Evolutionary conservation across 2,888 invertebrate species (phyloP).

Genomic region (Sinohyriopsis cumingii): DNA sequence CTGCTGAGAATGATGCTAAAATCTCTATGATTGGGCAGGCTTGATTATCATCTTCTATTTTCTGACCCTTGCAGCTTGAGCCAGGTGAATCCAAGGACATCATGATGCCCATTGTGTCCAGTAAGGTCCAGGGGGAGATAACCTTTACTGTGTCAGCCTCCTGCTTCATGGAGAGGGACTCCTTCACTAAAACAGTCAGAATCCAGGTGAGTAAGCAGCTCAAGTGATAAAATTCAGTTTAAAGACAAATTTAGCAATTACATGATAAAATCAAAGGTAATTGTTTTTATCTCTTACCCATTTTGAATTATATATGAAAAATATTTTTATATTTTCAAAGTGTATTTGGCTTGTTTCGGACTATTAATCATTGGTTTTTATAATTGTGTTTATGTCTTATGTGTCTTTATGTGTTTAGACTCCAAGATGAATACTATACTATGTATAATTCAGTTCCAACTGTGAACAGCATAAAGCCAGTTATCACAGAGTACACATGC

Average conservation of each 20-base stretch:
- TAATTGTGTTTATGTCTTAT: too few species aligned
- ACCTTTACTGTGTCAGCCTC: slow-evolving; percentile 83
- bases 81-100: slow-evolving; percentile 78
- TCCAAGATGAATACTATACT: too few species aligned
- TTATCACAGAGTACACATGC: too few species aligned
- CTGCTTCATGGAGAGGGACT: slow-evolving; percentile 74
- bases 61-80: slow-evolving; percentile 63
- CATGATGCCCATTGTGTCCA: slow-evolving; percentile 91
- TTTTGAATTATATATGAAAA: neutral
- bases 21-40: too few species aligned
- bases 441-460: too few species aligned
- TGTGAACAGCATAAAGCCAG: too few species aligned
- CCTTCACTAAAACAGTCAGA: slow-evolving; percentile 62
- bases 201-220: slow-evolving; percentile 78
- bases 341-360: neutral
- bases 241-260: slow-evolving; percentile 1
- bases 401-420: too few species aligned
- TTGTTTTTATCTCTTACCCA: neutral
- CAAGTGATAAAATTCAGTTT: neutral
- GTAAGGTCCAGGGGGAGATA: slow-evolving; percentile 79
- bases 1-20: too few species aligned
- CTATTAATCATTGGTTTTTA: neutral
- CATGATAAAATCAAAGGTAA: slow-evolving; percentile 21
- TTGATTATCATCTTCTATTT: neutral
- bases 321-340: neutral